Evolutionary conservation across 2,797 vertebrate genomes (phyloP).

Genomic region (Notolepis coatsorum): DNA sequence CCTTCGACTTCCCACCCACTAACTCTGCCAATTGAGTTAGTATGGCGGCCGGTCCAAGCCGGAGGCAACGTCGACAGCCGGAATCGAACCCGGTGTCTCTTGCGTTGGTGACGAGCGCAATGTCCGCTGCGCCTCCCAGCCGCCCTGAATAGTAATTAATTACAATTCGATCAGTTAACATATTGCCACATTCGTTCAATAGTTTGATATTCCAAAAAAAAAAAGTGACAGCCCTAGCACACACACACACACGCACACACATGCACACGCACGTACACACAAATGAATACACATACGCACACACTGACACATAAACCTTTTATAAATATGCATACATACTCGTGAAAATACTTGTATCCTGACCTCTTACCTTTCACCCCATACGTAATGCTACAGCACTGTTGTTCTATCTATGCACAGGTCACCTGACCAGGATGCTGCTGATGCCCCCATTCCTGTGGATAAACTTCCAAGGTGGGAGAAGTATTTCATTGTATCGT

Average conservation of each 20-base stretch:
- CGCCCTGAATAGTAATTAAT: not conserved
- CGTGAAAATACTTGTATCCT: constrained; percentile 1
- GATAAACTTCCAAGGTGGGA: constrained; percentile 90
- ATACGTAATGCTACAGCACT: constrained; percentile 3
- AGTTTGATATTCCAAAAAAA: too few species aligned
- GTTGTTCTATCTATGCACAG: constrained; percentile 36
- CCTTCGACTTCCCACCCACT: too few species aligned
- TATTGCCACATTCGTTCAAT: too few species aligned
- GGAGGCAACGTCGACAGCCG: too few species aligned
- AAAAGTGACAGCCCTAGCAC: not conserved
- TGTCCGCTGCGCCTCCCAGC: too few species aligned
- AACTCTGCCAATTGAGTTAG: too few species aligned
- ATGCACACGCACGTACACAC: not conserved
- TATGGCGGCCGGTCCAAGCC: too few species aligned
- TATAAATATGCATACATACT: too few species aligned
- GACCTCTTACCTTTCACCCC: constrained; percentile 18
- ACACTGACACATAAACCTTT: constrained; percentile 1
- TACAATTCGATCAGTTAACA: too few species aligned
- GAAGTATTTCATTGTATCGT: constrained; percentile 4
- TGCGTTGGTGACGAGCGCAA: too few species aligned
- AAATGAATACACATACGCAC: not conserved
- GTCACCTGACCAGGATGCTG: constrained; percentile 82
- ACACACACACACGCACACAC: not conserved
- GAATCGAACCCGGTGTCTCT: too few species aligned
- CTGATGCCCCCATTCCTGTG: constrained; percentile 88